Percentiles rank a stretch among this genome's conserved stretches.
Conservation (phyloP, 1,140 invertebrate genomes). For the Diploscapter pachys region DNA sequence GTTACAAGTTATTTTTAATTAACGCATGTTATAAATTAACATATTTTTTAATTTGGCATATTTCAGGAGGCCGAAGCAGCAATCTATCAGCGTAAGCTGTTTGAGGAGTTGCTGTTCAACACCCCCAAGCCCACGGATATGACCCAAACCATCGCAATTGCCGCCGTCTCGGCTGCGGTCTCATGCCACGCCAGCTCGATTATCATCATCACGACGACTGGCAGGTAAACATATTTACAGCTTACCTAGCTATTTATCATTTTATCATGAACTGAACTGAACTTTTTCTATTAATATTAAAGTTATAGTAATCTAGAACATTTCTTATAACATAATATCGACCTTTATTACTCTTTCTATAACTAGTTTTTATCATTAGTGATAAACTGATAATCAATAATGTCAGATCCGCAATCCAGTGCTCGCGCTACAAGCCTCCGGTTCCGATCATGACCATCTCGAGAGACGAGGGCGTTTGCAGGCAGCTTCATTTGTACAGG, state of each 20-base stretch:
- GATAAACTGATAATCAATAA: no score
- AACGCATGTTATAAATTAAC: background rate
- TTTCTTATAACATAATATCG: no score
- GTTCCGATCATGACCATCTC: constrained; percentile 96
- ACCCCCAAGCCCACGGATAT: constrained; percentile 77
- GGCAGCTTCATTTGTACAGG: constrained; percentile 88
- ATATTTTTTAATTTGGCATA: constrained; percentile 64
- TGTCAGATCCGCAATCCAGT: constrained; percentile 69
- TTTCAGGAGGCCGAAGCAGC: constrained; percentile 96
- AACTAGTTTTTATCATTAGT: no score
- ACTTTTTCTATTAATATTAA: no score
- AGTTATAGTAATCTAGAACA: no score
- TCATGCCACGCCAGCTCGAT: constrained; percentile 88
- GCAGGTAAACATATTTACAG: constrained; percentile 62
- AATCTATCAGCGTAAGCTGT: constrained; percentile 87
- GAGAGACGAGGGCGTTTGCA: constrained; percentile 76
- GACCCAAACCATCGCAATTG: constrained; percentile 88
- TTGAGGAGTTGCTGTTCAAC: constrained; percentile 76
- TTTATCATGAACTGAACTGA: no score
- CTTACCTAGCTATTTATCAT: no score
- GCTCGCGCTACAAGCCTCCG: constrained; percentile 88
- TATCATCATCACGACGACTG: constrained; percentile 84
- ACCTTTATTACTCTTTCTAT: no score
- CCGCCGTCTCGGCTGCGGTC: constrained; percentile 87
- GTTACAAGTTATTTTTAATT: no score